phyloP scores from a whole-genome alignment of 2,113 vertebrate species.

The Holacanthus passer region DNA sequence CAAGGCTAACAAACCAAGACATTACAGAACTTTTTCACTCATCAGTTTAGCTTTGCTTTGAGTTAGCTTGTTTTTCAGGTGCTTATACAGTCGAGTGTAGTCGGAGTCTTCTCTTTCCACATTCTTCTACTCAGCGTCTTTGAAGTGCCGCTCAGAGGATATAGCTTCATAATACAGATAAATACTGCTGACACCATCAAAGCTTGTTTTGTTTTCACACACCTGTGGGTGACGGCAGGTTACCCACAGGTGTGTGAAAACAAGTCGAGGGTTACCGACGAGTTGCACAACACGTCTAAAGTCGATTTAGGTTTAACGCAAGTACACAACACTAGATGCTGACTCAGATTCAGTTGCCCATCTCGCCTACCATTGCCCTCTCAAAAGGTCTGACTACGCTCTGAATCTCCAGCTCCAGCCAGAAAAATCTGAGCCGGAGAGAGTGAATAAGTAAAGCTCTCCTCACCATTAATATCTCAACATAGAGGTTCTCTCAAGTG shows the following conservation, averaged over 20 bases:
- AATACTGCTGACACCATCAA: background rate
- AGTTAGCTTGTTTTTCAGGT: background rate
- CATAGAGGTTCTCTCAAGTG: background rate
- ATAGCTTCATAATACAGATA: background rate
- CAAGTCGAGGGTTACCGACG: background rate
- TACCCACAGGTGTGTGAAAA: no score
- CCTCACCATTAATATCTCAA: conserved; percentile 29
- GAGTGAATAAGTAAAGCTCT: conserved; percentile 37
- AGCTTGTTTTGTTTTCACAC: background rate
- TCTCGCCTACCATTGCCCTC: background rate
- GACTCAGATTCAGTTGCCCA: background rate
- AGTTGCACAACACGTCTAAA: background rate
- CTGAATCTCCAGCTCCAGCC: conserved; percentile 5
- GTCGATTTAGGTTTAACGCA: background rate
- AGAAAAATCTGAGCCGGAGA: conserved; percentile 4
- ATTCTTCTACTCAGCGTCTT: conserved; percentile 8
- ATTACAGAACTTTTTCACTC: background rate
- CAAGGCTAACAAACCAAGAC: background rate
- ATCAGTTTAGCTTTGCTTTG: background rate
- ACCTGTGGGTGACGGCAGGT: background rate
- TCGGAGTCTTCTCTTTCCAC: background rate
- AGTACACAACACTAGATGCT: background rate
- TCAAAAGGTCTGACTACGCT: conserved; percentile 4
- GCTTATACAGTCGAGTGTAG: no score
- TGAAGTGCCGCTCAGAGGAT: background rate